phyloP scores from a whole-genome alignment of 2,888 invertebrate species.

The Eledona agricola region DNA sequence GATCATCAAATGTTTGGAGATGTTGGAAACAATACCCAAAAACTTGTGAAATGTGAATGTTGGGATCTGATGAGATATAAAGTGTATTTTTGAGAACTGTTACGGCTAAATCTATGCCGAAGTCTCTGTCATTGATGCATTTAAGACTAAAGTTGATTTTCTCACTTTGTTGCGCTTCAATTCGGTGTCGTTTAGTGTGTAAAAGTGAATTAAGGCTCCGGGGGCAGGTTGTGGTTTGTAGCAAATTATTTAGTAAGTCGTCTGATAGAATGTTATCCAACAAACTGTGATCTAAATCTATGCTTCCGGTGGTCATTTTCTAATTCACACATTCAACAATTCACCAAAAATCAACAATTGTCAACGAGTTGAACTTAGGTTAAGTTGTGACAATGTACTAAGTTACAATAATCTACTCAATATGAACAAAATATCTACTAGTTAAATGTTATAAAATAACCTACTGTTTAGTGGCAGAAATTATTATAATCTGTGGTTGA shows the following conservation, averaged over 20 bases:
- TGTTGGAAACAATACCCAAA: constrained; percentile 2
- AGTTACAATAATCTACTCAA: no score
- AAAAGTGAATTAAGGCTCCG: constrained; percentile 4
- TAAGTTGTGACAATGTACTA: background rate
- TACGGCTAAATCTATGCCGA: constrained; percentile 4
- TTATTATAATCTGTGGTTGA: no score
- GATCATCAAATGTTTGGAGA: background rate
- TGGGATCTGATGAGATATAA: background rate
- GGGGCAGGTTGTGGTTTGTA: constrained; percentile 2
- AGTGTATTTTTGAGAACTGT: constrained; percentile 1
- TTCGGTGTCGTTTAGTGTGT: constrained; percentile 5
- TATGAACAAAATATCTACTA: no score
- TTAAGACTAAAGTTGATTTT: constrained; percentile 4
- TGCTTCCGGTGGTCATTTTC: background rate
- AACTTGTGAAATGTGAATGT: background rate
- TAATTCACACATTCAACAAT: background rate
- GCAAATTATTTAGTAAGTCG: constrained; percentile 11
- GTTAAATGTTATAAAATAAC: no score
- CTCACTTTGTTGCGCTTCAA: constrained; percentile 4
- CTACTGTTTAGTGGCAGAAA: no score
- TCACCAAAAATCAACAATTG: constrained; percentile 1
- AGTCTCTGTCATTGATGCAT: background rate
- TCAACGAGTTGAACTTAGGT: constrained; percentile 4
- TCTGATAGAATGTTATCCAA: constrained; percentile 2
- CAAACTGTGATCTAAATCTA: background rate